Conservation (phyloP, 2,888 invertebrate species). For the Camptogramma bilineatum region DNA sequence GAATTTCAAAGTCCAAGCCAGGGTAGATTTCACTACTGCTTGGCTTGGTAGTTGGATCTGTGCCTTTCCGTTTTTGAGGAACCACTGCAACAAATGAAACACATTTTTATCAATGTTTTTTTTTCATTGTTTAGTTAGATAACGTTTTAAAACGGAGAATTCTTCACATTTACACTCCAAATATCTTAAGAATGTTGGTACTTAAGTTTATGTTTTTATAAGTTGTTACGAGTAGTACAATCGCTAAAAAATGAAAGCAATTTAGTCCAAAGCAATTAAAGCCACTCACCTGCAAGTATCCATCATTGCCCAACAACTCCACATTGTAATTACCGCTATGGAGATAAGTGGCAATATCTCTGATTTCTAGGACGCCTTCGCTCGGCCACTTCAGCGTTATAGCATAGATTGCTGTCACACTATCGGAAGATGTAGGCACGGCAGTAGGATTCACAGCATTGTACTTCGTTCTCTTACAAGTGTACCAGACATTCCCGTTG, state of each 20-base stretch:
- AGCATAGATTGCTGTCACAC: constrained; percentile 86
- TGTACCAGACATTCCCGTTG: constrained; percentile 91
- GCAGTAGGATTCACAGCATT: constrained; percentile 56
- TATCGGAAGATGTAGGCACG: constrained; percentile 48
- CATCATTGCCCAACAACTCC: constrained; percentile 62
- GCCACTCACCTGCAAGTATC: constrained; percentile 59
- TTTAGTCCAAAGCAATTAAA: constrained; percentile 16
- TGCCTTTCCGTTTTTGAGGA: constrained; percentile 56
- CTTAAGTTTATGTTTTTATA: not conserved
- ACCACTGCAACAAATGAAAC: constrained; percentile 66
- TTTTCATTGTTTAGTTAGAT: no score
- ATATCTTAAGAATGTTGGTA: not conserved
- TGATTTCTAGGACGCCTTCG: constrained; percentile 72
- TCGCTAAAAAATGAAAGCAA: not conserved
- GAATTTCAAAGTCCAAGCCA: constrained; percentile 74
- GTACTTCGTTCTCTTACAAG: constrained; percentile 63
- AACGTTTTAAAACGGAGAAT: no score
- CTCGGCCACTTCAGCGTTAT: constrained; percentile 89
- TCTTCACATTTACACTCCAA: no score
- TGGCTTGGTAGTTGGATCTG: constrained; percentile 72
- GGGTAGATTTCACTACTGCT: constrained; percentile 63
- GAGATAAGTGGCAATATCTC: constrained; percentile 56
- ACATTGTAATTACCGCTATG: constrained; percentile 58
- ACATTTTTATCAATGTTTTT: not conserved
- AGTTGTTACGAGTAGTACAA: not conserved